Evolutionary conservation across 2,113 vertebrate genomes (phyloP).

Genomic region (Limanda limanda): DNA sequence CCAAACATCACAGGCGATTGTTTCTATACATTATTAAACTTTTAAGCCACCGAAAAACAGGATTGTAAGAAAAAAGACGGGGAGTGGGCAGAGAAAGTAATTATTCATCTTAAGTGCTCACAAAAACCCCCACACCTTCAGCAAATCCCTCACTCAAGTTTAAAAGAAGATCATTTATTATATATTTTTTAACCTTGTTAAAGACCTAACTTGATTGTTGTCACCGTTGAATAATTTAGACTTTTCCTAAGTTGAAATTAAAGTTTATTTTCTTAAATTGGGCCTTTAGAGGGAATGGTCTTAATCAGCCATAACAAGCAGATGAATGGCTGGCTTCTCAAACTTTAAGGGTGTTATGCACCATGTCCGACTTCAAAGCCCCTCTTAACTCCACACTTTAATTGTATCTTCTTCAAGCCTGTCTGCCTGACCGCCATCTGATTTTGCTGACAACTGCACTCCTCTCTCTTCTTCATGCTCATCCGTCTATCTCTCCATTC

Average conservation of each 20-base stretch:
- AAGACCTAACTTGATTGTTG: slow-evolving; percentile 46
- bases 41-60: slow-evolving; percentile 83
- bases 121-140: slow-evolving; percentile 39
- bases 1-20: slow-evolving; percentile 72
- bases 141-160: slow-evolving; percentile 45
- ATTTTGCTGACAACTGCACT: slow-evolving; percentile 89
- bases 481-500: slow-evolving; percentile 68
- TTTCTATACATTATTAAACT: slow-evolving; percentile 82
- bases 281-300: slow-evolving; percentile 74
- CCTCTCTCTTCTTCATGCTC: slow-evolving; percentile 70
- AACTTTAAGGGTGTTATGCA: slow-evolving; percentile 82
- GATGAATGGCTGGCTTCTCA: slow-evolving; percentile 78
- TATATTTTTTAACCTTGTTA: background rate
- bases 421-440: slow-evolving; percentile 82
- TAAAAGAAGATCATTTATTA: slow-evolving; percentile 52
- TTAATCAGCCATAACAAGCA: slow-evolving; percentile 81
- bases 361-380: slow-evolving; percentile 89
- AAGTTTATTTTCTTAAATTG: slow-evolving; percentile 83
- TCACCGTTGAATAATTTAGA: slow-evolving; percentile 61
- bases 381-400: slow-evolving; percentile 88
- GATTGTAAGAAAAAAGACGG: slow-evolving; percentile 71
- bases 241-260: slow-evolving; percentile 74
- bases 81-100: slow-evolving; percentile 67
- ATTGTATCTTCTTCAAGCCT: slow-evolving; percentile 87
- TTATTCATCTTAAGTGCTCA: slow-evolving; percentile 73